Evolutionary conservation across 1,140 invertebrate species (phyloP), one percentile per base, ranked within the genome.

Genomic region (Drosophila micromelanica): DNA sequence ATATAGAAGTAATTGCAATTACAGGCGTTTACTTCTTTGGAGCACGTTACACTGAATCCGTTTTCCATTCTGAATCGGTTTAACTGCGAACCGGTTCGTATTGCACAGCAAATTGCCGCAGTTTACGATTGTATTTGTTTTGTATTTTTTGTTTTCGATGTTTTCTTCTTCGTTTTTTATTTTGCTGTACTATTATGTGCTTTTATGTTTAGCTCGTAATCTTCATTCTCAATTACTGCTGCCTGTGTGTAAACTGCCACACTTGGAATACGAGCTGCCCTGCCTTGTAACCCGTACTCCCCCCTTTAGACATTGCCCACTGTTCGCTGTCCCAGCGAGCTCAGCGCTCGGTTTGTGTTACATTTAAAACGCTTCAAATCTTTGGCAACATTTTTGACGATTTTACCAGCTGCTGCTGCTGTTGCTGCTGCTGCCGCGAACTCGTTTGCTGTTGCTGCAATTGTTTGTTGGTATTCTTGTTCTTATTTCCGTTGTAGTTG

Each of bases 351-450:
- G 52, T 40, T 59, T 59, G 54, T 59, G 45, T 51, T 67, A 45
- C 64, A 67, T 57, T 67, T 64, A 56, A 64, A 71, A 56, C 43
- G 51, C 38, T 55, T 32, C 23, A 63, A 71, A 63, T 71, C 60
- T 64, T 71, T 71, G 38, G 61, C 52, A 65, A 27, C 61, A 56
- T 72, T 72, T 72, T 65, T 57, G 61, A 72, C 52, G 52, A 71
- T 71, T 71, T 71, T 46, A 23, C 59, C 67, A 70, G 67, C 59
- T 70, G 67, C 40, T 15, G 55, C 3, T 27, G n/a, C n/a, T n/a
- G n/a, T n/a, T n/a, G n/a, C n/a, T n/a, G n/a, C n/a, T n/a, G 38
- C 42, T 15, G 42, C 5, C 20, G 35, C 23, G 35, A 38, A 61
- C 30, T 59, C 43, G 35, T 51, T 37, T 13, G 37, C 13, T 45